Evolutionary conservation across 2,113 vertebrate species (phyloP).

Genomic region (Caloenas nicobarica): DNA sequence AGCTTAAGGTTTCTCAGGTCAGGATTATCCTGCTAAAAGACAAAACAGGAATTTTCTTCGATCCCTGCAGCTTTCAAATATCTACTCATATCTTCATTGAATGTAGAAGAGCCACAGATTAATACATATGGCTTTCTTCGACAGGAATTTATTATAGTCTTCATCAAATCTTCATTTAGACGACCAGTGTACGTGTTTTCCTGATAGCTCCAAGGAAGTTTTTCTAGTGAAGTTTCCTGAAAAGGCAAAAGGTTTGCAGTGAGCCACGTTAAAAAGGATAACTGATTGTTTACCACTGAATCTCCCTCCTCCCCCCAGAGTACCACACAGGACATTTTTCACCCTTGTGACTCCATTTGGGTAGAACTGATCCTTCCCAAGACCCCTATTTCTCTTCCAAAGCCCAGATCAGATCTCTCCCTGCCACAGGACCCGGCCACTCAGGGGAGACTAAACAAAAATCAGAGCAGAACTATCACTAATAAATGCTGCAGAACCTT

Average conservation of each 20-base stretch:
- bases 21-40: constrained; percentile 68
- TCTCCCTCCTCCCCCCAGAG: background rate
- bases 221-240: constrained; percentile 73
- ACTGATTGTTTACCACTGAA: background rate
- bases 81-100: constrained; percentile 72
- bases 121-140: constrained; percentile 72
- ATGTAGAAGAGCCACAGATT: constrained; percentile 77
- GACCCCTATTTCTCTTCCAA: background rate
- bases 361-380: background rate
- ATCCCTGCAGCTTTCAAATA: constrained; percentile 65
- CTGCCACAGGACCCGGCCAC: background rate
- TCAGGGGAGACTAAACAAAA: background rate
- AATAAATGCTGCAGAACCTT: background rate
- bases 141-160: constrained; percentile 64
- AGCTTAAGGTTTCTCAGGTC: background rate
- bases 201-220: constrained; percentile 77
- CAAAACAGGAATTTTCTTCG: constrained; percentile 68
- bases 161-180: constrained; percentile 61
- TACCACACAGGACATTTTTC: background rate
- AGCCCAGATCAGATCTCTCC: background rate
- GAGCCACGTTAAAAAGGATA: background rate
- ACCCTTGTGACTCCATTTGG: background rate
- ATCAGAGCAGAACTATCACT: background rate
- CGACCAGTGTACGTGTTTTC: constrained; percentile 68
- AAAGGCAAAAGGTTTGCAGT: background rate